These are phyloP conservation scores for Drosophila baimaii DNA, from an alignment of 1,140 invertebrate species.

Conservation along the genomic window DNA sequence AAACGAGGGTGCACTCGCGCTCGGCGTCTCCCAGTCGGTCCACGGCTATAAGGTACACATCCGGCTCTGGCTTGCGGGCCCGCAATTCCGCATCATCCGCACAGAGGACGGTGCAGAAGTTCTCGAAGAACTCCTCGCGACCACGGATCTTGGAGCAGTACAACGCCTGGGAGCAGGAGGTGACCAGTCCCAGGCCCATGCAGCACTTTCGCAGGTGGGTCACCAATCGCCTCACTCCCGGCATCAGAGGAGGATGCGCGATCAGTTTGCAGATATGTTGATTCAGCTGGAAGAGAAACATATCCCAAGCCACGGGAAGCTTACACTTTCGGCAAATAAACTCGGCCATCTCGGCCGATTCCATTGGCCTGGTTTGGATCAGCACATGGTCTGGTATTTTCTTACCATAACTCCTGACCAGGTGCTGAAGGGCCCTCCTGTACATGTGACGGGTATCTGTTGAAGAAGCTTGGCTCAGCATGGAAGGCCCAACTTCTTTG, in stretches of 20 bases:
- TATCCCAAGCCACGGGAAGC: constrained; percentile 47
- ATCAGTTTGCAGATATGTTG: constrained; percentile 90
- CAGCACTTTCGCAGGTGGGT: constrained; percentile 90
- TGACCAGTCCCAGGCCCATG: constrained; percentile 94
- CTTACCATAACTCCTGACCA: constrained; percentile 42
- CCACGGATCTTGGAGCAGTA: constrained; percentile 91
- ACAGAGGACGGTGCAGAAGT: constrained; percentile 93
- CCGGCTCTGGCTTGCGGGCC: constrained; percentile 95
- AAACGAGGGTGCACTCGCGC: constrained; percentile 92
- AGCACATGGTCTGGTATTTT: constrained; percentile 86
- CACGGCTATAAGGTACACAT: constrained; percentile 95
- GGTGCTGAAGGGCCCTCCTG: constrained; percentile 50
- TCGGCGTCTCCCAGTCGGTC: constrained; percentile 91
- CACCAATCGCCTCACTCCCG: constrained; percentile 92
- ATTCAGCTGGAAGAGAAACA: constrained; percentile 83
- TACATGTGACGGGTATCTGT: constrained; percentile 67
- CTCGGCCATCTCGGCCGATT: constrained; percentile 64
- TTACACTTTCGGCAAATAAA: constrained; percentile 57
- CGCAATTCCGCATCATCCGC: constrained; percentile 95
- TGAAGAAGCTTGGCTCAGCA: too few species aligned
- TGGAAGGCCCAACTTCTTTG: rapidly evolving
- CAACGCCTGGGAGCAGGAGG: constrained; percentile 90
- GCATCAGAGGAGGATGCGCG: constrained; percentile 86
- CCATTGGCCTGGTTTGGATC: constrained; percentile 86
- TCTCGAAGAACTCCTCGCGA: constrained; percentile 89